Evolutionary conservation across 1,140 invertebrate genomes (phyloP).

Genomic region (Archivesica marissinica): DNA sequence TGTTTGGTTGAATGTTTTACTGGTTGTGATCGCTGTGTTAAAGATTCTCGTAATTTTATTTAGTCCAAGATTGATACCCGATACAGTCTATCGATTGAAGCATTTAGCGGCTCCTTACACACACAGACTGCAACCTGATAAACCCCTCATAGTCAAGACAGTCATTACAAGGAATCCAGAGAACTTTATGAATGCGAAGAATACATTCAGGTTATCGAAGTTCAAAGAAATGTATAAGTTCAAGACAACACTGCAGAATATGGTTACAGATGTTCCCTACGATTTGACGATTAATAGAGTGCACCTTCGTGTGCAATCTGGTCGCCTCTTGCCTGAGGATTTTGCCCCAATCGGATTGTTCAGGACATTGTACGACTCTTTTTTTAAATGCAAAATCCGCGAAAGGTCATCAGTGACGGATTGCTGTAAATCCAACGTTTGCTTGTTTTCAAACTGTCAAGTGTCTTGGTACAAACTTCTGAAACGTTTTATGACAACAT

Average conservation of each 20-base stretch:
- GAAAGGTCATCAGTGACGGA: slow-evolving; percentile 1
- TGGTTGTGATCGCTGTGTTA: slow-evolving; percentile 4
- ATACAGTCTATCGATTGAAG: slow-evolving; percentile 2
- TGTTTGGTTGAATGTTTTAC: slow-evolving; percentile 28
- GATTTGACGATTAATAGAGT: neutral
- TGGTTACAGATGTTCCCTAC: slow-evolving; percentile 12
- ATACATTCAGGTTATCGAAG: slow-evolving; percentile 3
- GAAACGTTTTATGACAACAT: neutral
- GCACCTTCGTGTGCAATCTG: neutral
- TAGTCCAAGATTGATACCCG: slow-evolving; percentile 46
- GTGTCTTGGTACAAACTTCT: slow-evolving; percentile 28
- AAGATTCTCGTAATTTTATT: slow-evolving; percentile 23
- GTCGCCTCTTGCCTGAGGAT: slow-evolving; percentile 26
- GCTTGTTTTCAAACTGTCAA: neutral
- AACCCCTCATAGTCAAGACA: neutral
- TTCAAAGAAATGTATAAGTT: slow-evolving; percentile 38
- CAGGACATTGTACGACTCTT: slow-evolving; percentile 29
- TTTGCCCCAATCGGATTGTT: slow-evolving; percentile 40
- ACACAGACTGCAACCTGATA: neutral
- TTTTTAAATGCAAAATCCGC: slow-evolving; percentile 52
- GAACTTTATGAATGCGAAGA: neutral
- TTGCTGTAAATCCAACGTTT: slow-evolving; percentile 27
- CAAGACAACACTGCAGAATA: neutral
- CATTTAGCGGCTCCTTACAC: neutral
- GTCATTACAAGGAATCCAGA: slow-evolving; percentile 23